Conservation (phyloP, 1,140 invertebrate species). For the Ostrea denselamellosa region DNA sequence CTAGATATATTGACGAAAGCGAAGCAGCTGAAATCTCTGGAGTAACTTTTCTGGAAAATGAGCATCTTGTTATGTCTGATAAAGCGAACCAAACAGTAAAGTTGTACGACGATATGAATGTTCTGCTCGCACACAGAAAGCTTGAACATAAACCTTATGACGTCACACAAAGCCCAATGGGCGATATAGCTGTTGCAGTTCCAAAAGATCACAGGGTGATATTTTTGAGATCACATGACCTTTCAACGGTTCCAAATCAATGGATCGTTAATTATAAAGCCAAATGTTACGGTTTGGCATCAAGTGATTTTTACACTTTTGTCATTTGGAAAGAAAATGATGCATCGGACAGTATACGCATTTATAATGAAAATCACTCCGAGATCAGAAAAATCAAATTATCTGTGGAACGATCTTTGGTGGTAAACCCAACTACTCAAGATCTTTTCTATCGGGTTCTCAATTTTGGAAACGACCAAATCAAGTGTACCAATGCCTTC, state of each 20-base stretch:
- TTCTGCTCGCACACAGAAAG: not conserved
- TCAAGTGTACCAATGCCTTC: not conserved
- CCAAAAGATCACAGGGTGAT: not conserved
- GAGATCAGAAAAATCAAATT: not conserved
- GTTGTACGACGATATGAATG: not conserved
- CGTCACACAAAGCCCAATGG: not conserved
- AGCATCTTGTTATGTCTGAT: not conserved
- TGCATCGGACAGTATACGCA: not conserved
- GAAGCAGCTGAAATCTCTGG: not conserved
- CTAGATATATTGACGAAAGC: not conserved
- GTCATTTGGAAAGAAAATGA: slow-evolving; percentile 3
- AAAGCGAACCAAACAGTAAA: not conserved
- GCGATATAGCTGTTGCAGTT: slow-evolving; percentile 12
- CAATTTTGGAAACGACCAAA: slow-evolving; percentile 7
- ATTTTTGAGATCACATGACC: not conserved
- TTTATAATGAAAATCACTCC: not conserved
- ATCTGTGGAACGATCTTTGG: not conserved
- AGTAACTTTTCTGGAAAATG: not conserved
- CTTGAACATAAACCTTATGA: slow-evolving; percentile 5
- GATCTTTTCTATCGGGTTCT: not conserved
- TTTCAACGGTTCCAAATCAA: not conserved
- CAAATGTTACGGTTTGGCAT: not conserved
- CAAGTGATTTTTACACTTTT: not conserved
- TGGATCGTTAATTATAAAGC: not conserved
- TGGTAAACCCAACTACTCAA: not conserved